A percentile compares a stretch with the other conserved stretches of the same genome.
These are phyloP conservation scores for Glaucomys volans DNA, from an alignment of 2,113 vertebrate genomes.

Conservation along the genomic window DNA sequence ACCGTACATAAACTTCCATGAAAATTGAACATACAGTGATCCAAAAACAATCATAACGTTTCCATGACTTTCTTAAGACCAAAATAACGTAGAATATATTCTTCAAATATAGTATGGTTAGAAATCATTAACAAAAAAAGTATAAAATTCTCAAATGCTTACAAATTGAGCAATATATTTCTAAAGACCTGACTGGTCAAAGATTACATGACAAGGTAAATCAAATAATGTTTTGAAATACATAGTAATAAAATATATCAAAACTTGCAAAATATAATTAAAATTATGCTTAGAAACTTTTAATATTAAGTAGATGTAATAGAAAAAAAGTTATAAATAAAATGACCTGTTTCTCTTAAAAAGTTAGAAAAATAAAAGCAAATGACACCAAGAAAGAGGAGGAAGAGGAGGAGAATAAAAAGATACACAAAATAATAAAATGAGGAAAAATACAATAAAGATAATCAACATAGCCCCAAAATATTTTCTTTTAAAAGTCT, in stretches of 20 bases:
- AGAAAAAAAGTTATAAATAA: neutral
- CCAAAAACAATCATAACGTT: neutral
- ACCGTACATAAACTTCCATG: neutral
- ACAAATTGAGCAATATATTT: neutral
- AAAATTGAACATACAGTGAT: neutral
- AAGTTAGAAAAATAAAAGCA: neutral
- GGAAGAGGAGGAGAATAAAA: neutral
- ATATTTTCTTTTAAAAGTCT: neutral
- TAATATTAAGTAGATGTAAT: neutral
- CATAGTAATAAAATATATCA: neutral
- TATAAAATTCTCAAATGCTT: constrained; percentile 29
- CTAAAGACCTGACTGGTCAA: neutral
- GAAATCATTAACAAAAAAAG: neutral
- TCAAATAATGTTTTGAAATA: neutral
- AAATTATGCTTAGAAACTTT: neutral
- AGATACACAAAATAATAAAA: neutral
- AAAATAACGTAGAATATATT: neutral
- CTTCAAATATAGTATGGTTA: neutral
- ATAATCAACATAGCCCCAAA: neutral
- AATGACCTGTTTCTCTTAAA: neutral
- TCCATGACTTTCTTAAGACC: neutral
- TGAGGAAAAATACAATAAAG: neutral
- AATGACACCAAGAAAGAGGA: neutral
- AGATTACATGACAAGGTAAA: neutral
- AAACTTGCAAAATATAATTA: neutral